These are phyloP conservation scores for Nixonia krombeini DNA, from an alignment of 1,140 invertebrate genomes.

Conservation along the genomic window DNA sequence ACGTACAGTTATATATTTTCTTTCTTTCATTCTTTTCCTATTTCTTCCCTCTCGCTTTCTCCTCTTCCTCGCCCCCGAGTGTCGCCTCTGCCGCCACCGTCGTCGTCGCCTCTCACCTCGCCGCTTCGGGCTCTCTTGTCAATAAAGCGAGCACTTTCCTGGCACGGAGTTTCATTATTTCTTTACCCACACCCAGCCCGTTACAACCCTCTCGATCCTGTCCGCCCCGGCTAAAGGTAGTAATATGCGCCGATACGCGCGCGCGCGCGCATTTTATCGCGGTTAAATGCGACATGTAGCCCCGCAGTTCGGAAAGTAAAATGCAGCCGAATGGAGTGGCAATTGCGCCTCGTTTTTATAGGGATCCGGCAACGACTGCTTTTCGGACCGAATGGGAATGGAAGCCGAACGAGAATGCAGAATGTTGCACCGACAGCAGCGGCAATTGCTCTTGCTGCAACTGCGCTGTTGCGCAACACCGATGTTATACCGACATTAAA, in stretches of 20 bases:
- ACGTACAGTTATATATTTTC: constrained; percentile 55
- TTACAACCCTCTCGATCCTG: constrained; percentile 26
- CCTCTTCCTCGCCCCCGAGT: constrained; percentile 26
- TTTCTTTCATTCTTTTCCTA: constrained; percentile 45
- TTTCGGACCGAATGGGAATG: background rate
- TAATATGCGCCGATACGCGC: constrained; percentile 3
- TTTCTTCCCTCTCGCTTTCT: constrained; percentile 34
- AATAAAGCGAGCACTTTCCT: constrained; percentile 66
- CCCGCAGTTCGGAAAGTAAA: constrained; percentile 6
- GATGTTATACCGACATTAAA: no score
- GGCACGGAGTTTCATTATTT: constrained; percentile 64
- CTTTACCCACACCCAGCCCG: constrained; percentile 48
- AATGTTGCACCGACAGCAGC: no score
- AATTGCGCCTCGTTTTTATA: constrained; percentile 15
- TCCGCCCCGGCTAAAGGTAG: background rate
- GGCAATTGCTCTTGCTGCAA: no score
- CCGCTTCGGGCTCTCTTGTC: constrained; percentile 57
- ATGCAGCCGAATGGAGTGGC: constrained; percentile 12
- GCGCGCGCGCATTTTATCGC: constrained; percentile 12
- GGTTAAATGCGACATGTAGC: background rate
- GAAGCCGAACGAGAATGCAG: no score
- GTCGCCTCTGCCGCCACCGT: constrained; percentile 12
- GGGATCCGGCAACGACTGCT: background rate
- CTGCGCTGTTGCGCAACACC: no score
- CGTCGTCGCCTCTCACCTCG: constrained; percentile 46